Base-by-base conservation (phyloP, 2,888 invertebrate genomes). In the Eremobia ochroleuca region DNA sequence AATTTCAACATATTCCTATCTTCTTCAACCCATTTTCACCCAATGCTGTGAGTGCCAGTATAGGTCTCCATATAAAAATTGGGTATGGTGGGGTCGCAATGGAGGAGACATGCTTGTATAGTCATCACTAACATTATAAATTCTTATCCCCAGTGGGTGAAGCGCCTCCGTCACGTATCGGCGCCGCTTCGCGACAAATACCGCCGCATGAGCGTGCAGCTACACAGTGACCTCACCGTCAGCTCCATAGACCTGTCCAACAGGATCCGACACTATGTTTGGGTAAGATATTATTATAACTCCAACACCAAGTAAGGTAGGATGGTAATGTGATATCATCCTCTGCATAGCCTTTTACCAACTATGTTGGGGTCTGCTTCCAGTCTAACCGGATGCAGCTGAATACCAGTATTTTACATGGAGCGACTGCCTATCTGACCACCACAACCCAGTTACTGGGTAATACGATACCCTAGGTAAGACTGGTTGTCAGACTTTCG, bases 151-250 rank as follows among this genome's bases (percentile, higher is more conserved):
- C 89, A 97, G 96, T 95, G 94, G 93, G 94, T 96, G 6, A 95
- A 94, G 52, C 91, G 90, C 31, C 85, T 96, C 2, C 91, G 94
- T 0, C 93, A 94, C 21, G 84, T 96, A 2, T 95, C 96, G 0
- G 95, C 93, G 1, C 95, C 96, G 0, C 86, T 93, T 0, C 92
- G 95, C 31, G 95, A 96, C 61, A 95, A 95, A 77, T 97, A 97
- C 85, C 91, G 94, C 0, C 91, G 97, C 1, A 97, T 97, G 96
- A 97, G 97, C 81, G 92, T 85, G 0, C 93, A 92, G 4, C 91
- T 97, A 0, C 89, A 88, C 40, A 90, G 74, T 25, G 94, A 96
- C 77, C 88, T 96, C 15, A 92, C 94, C 0, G 81, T 82, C 46
- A 96, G 96, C 85, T 92, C 90, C 5, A 65, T 93, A 0, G 94